Percentiles rank a stretch among this genome's conserved stretches.
Conservation (phyloP, 2,888 invertebrate genomes). For the Himalopsyche anomala region DNA sequence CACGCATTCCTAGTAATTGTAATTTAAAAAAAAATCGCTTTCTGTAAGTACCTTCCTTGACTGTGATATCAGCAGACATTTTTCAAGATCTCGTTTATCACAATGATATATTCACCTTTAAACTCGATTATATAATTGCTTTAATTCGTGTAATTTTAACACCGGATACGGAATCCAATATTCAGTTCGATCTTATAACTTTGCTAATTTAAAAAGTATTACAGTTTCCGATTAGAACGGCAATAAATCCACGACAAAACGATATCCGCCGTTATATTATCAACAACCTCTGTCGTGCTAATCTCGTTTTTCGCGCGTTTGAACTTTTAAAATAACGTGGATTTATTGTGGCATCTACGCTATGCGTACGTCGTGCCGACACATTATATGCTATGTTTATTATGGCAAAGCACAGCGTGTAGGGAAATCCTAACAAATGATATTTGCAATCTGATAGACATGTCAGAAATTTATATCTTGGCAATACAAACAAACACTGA, state of each 20-base stretch:
- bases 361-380: not conserved
- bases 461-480: too few species aligned
- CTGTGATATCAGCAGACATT: too few species aligned
- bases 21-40: too few species aligned
- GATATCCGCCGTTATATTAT: conserved; percentile 8
- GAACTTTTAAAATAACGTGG: conserved; percentile 26
- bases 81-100: too few species aligned
- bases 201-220: not conserved
- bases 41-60: too few species aligned
- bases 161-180: too few species aligned
- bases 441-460: not conserved
- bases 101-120: too few species aligned
- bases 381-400: conserved; percentile 9
- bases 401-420: not conserved
- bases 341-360: conserved; percentile 6
- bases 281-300: conserved; percentile 23
- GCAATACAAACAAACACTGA: too few species aligned
- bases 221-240: not conserved
- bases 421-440: conserved; percentile 11
- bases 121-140: too few species aligned
- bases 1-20: too few species aligned
- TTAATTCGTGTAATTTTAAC: too few species aligned
- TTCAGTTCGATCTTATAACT: not conserved
- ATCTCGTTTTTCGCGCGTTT: conserved; percentile 18
- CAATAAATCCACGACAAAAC: conserved; percentile 2